Evolutionary conservation across 2,113 vertebrate genomes (phyloP), one percentile per base, ranked within the genome.

Genomic region (Grammomys surdaster): DNA sequence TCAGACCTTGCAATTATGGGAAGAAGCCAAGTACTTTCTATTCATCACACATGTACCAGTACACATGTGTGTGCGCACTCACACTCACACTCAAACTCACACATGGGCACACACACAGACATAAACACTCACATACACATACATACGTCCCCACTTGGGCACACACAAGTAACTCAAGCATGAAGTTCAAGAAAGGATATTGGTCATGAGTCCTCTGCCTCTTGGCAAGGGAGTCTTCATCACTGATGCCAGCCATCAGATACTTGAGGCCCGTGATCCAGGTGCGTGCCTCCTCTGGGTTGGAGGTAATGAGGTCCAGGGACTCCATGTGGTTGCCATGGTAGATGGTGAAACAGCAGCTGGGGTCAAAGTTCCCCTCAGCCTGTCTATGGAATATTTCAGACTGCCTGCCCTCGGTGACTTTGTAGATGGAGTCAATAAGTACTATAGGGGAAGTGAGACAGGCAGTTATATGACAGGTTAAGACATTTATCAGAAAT

Each of bases 401-500:
- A 0, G 99, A 99, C 93, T 99, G 99, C 36, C 98, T 98, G 0
- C 99, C 99, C 97, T 99, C 99, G 0, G 99, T 99, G 96, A 99
- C 99, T 98, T 99, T 99, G 98, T 99, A 99, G 96, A 99, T 99
- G 10, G 99, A 99, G 97, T 99, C 99, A 0, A 99, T 99, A 96
- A 99, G 99, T 95, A 99, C 99, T 99, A 98, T 0, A 67, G 82
- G 46, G 63, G 88, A 75, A 93, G 86, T 13, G 16, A 90, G 54
- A 51, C 0, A 56, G 5, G 56, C 7, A 40, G 91, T 92, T 56
- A 93, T 0, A 6, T 0, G 17, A n/a, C 88, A 54, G 43, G 36
- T 36, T 54, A 69, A 88, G 60, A 26, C 3, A 26, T 0, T 48
- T 65, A 51, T 31, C 17, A 22, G 4, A 2, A n/a, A 5, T n/a